Evolutionary conservation across 37 sponge, comb jelly and placozoan species (phyloP), one percentile per base, ranked within the genome.

Genomic region (Corticium candelabrum): DNA sequence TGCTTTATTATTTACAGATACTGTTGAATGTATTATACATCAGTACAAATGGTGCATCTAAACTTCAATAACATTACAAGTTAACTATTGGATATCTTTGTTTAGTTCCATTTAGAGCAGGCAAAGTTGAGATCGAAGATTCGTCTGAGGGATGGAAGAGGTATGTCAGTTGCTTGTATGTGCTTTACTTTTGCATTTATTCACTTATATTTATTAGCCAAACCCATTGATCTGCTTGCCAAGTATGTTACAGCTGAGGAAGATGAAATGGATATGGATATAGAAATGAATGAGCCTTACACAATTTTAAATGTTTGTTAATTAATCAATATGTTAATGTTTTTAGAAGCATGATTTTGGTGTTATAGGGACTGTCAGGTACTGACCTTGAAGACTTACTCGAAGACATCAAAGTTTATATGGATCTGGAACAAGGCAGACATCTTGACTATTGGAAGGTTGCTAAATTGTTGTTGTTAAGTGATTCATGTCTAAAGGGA

Each of bases 221-320:
- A 99, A 37, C 99, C 99, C 2, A 99, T 99, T 74, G 99, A 99
- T 68, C 36, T 89, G 71, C 83, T 99, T 62, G 99, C 99, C 56
- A 95, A 92, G 82, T 99, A 99, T 81, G 73, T 88, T 50, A 80
- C 82, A 78, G 74, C 80, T 1, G 80, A 74, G 39, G 82, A 82
- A 39, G 85, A 84, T 2, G 91, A 81, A 35, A 4, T 85, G 81
- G 96, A 91, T 40, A 85, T 94, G 69, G 91, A 95, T 40, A 85
- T 94, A 68, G 92, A 95, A 67, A 76, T 91, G 43, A 88, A 95
- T 67, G 96, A 95, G 67, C 96, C 96, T 2, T 89, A 90, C 82
- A 72, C 80, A 34, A 78, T 95, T 34, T 79, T 94, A 3, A 80
- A 71, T 41, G 91, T 90, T 50, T 27, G 21, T 50, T 50, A 50